phyloP scores from a whole-genome alignment of 1,140 invertebrate species.

The Drosophila carrolli region DNA sequence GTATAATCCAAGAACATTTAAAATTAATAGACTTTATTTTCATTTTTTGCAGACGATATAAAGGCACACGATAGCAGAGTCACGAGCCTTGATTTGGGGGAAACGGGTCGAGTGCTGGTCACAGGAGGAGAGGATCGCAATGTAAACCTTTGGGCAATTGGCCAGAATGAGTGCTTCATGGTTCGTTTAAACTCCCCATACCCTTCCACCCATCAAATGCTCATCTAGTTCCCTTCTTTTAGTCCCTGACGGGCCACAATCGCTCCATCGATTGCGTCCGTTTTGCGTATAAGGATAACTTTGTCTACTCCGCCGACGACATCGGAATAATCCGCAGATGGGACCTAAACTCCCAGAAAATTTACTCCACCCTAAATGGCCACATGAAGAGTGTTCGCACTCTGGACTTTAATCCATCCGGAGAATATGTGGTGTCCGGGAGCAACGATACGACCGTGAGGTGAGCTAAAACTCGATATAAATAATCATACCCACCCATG shows the following conservation, averaged over 20 bases:
- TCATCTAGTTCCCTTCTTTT: not conserved
- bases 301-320: conserved; percentile 97
- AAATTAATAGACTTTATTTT: not conserved
- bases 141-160: conserved; percentile 98
- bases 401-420: conserved; percentile 98
- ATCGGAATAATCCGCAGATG: conserved; percentile 97
- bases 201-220: not conserved
- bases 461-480: conserved; percentile 51
- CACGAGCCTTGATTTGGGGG: conserved; percentile 94
- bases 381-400: conserved; percentile 96
- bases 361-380: conserved; percentile 95
- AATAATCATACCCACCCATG: not conserved
- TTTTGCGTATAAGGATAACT: conserved; percentile 97
- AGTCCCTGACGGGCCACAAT: conserved; percentile 93
- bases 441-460: conserved; percentile 96
- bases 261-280: conserved; percentile 97
- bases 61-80: conserved; percentile 93
- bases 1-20: not conserved
- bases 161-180: conserved; percentile 98
- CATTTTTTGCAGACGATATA: conserved; percentile 90
- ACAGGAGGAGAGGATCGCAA: conserved; percentile 99
- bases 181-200: conserved; percentile 85
- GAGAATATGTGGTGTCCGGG: conserved; percentile 96
- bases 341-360: conserved; percentile 97
- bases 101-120: conserved; percentile 95